Evolutionary conservation across 2,888 invertebrate species (phyloP), one percentile per base, ranked within the genome.

Genomic region (Gryllus longicercus): DNA sequence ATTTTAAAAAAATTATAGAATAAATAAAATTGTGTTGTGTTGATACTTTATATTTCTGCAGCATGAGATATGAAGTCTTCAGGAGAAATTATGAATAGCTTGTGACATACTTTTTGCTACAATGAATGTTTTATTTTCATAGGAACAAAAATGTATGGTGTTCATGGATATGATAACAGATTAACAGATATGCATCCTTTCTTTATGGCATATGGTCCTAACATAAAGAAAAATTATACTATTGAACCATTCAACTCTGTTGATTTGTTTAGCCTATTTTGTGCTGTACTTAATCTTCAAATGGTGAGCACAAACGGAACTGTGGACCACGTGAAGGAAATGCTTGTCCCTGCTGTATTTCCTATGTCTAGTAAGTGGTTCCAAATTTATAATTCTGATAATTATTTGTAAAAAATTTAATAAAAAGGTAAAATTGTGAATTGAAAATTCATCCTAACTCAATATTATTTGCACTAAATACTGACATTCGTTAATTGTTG

Each of bases 161-260:
- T 94, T 86, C 94, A 94, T 86, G 94, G 94, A 21, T 92, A 93
- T 91, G 85, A 89, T 2, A 86, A 87, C 50, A 88, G 86, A 77
- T 86, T 88, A 2, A 82, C 85, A 76, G 87, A 87, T 78, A 94
- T 94, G 94, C 90, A 90, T 83, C 91, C 93, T 10, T 90, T 92
- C 84, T 94, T 94, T 85, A 90, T 94, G 84, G 93, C 92, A 0
- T 87, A 89, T 82, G 94, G 94, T 3, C 93, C 93, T 1, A 88
- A 88, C 82, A 91, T 94, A 83, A 88, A 89, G 82, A 84, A 85
- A 74, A 85, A 88, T 75, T 88, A 89, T 83, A 86, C 88, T 84
- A 85, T 90, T 2, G 84, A 88, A 8, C 90, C 92, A 0, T 92
- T 93, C 82, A 87, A 90, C 80, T 91, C 89, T 78, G 89, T 93